Evolutionary conservation across 2,113 vertebrate species (phyloP).

Genomic region (Odocoileus hemionus): DNA sequence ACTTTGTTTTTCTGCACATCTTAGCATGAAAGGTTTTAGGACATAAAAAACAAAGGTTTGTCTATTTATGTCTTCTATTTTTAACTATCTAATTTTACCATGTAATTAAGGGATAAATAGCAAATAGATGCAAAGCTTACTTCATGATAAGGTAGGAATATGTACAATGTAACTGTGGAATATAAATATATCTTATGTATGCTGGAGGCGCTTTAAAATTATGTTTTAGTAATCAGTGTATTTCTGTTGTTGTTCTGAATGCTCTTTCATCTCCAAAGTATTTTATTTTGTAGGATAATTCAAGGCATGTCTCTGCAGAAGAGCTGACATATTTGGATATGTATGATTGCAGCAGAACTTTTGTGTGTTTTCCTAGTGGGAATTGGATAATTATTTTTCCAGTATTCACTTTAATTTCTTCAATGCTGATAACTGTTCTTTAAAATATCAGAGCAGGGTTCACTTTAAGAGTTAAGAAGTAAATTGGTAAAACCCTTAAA

Average conservation of each 20-base stretch:
- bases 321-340: conserved; percentile 45
- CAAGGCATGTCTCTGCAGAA: not conserved
- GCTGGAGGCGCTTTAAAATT: not conserved
- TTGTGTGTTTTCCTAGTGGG: conserved; percentile 3
- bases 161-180: not conserved
- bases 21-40: not conserved
- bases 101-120: not conserved
- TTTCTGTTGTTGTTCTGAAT: conserved; percentile 40
- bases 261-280: conserved; percentile 9
- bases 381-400: conserved; percentile 28
- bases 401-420: conserved; percentile 25
- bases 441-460: not conserved
- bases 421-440: not conserved
- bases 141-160: not conserved
- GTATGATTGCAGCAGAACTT: conserved; percentile 22
- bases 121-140: not conserved
- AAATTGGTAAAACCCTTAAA: not conserved
- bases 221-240: not conserved
- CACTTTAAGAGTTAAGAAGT: conserved; percentile 18
- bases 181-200: not conserved
- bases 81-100: not conserved
- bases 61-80: not conserved
- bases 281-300: conserved; percentile 32
- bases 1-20: not conserved
- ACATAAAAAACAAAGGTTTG: not conserved